These are phyloP conservation scores for Embiotoca jacksoni DNA, from an alignment of 2,113 vertebrate genomes.

Conservation along the genomic window DNA sequence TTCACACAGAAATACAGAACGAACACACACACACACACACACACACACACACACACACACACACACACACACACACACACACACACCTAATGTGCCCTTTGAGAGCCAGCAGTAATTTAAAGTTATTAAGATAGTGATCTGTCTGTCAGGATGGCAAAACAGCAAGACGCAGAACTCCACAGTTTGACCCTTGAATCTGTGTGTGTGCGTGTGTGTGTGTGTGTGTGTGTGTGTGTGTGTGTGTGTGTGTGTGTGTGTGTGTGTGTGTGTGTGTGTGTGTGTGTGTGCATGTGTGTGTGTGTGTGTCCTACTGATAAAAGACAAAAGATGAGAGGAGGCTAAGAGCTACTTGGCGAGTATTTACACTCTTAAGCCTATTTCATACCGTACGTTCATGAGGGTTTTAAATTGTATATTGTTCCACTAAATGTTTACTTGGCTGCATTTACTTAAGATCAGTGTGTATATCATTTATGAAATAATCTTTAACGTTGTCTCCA, in stretches of 20 bases:
- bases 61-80: no score
- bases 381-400: neutral
- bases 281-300: neutral
- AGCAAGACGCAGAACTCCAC: slow-evolving; percentile 31
- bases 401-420: neutral
- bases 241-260: no score
- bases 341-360: slow-evolving; percentile 1
- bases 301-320: slow-evolving; percentile 14
- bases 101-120: slow-evolving; percentile 56
- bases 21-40: slow-evolving; percentile 8
- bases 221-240: no score
- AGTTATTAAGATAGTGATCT: slow-evolving; percentile 71
- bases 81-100: slow-evolving; percentile 20
- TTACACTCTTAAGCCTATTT: neutral
- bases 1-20: slow-evolving; percentile 4
- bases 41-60: no score
- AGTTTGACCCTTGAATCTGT: slow-evolving; percentile 28
- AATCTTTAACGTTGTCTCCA: no score
- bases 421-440: neutral
- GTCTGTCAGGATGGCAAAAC: slow-evolving; percentile 59
- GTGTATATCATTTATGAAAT: no score
- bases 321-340: slow-evolving; percentile 1
- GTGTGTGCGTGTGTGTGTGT: no score
- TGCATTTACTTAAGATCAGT: no score
- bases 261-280: neutral